Evolutionary conservation across 2,113 vertebrate genomes (phyloP).

Genomic region (Anhinga anhinga): DNA sequence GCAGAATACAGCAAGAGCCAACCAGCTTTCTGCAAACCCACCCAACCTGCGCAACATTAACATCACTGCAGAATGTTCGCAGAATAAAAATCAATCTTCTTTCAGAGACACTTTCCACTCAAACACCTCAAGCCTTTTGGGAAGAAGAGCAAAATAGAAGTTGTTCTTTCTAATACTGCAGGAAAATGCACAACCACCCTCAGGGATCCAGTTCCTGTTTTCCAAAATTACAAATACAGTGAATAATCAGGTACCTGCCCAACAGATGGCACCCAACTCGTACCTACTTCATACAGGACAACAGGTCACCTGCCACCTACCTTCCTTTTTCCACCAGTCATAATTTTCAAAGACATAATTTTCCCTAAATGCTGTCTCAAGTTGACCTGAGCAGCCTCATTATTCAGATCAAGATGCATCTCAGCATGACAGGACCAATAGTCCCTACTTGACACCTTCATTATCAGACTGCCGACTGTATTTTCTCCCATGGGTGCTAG

Average conservation of each 20-base stretch:
- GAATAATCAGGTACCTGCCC: background rate
- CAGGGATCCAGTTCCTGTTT: background rate
- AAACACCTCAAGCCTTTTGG: background rate
- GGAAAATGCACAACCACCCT: background rate
- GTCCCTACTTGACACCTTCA: background rate
- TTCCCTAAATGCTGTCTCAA: background rate
- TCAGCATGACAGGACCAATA: background rate
- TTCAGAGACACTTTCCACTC: background rate
- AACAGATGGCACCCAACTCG: background rate
- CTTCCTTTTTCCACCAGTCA: background rate
- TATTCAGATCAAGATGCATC: background rate
- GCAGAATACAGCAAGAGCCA: background rate
- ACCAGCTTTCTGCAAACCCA: background rate
- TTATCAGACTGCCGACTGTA: fast-evolving
- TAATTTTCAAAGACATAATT: background rate
- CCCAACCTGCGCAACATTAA: background rate
- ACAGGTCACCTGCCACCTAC: background rate
- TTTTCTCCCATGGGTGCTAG: background rate
- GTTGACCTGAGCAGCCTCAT: background rate
- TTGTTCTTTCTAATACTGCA: background rate
- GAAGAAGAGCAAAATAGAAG: background rate
- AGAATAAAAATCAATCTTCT: background rate
- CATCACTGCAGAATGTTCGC: background rate
- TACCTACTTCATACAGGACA: background rate
- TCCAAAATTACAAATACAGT: too few relatives aligned